Base-by-base conservation (phyloP, 2,797 vertebrate genomes). In the Alexandromys oeconomus region DNA sequence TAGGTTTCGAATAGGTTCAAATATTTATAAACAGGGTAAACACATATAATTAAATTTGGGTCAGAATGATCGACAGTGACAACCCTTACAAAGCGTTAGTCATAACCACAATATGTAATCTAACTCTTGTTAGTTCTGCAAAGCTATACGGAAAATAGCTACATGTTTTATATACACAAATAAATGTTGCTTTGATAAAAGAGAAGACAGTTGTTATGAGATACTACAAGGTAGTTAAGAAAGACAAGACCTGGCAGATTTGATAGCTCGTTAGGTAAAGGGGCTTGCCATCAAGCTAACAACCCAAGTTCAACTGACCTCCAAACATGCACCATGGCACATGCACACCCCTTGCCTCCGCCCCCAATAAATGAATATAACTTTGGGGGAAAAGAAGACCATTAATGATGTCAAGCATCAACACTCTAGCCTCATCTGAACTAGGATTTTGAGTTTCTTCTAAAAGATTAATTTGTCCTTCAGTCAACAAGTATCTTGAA, bases 341-440 rank as follows among this genome's bases (percentile, higher is more conserved):
- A 29, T 9, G 37, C 37, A 59, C 15, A 27, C 27, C 13, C 59
- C 80, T 63, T 19, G 40, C 27, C 37, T 73, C 27, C 10, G 46
- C 59, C 5, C 27, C 37, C 37, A 43, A 61, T 6, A 82, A 82
- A 63, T 43, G 29, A 61, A 61, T 29, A 31, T 61, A 43, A 59
- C 57, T 40, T 82, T 37, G 25, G 17, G 29, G 29, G 51, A 11
- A 17, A 37, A 51, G 61, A 46, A 21, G 29, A 34, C 29, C 4
- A 6, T 0, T 11, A 21, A 14, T 0, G 2, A 79, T 0, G 34
- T 48, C 0, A 8, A 31, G 2, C 15, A 5, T 13, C 14, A 14
- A 0, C 0, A 0, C 2, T 34, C 40, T 1, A 87, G 85, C 54
- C 23, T 3, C 17, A n/a, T 40, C 11, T 4, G 7, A 27, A 17